Conservation (phyloP, 2,113 vertebrate genomes). For the Phodopus roborovskii region DNA sequence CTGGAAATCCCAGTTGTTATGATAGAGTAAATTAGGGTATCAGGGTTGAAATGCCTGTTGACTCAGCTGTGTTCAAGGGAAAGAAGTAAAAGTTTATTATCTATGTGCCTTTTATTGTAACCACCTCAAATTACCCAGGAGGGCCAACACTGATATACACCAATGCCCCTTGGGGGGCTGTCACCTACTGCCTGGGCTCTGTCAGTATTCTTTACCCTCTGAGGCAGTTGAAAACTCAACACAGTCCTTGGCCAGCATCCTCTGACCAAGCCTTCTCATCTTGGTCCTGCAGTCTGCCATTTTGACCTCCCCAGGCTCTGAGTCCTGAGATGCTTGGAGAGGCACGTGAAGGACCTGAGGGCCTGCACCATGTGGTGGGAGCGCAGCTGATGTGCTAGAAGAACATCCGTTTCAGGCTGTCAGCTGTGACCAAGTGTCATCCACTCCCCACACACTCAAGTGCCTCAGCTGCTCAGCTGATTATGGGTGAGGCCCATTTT, state of each 20-base stretch:
- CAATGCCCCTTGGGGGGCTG: not conserved
- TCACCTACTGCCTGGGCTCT: rapidly evolving
- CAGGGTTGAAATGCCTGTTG: not conserved
- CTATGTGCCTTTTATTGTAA: not conserved
- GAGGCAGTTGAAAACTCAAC: not conserved
- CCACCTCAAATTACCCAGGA: not conserved
- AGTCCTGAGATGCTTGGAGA: not conserved
- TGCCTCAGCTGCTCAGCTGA: not conserved
- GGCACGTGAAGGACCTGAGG: not conserved
- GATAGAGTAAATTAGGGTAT: not conserved
- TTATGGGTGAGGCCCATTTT: not conserved
- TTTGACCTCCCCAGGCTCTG: not conserved
- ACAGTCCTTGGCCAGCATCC: no score
- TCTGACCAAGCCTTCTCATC: not conserved
- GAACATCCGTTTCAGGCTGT: not conserved
- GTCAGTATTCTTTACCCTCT: not conserved
- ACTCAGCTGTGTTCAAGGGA: not conserved
- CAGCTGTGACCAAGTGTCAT: not conserved
- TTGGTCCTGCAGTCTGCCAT: no score
- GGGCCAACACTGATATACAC: not conserved
- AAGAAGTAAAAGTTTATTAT: conserved; percentile 1
- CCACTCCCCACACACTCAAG: not conserved
- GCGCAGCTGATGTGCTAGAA: not conserved
- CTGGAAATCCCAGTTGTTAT: not conserved
- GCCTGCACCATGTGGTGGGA: not conserved